Evolutionary conservation across 2,113 vertebrate species (phyloP).

Genomic region (Meriones unguiculatus): DNA sequence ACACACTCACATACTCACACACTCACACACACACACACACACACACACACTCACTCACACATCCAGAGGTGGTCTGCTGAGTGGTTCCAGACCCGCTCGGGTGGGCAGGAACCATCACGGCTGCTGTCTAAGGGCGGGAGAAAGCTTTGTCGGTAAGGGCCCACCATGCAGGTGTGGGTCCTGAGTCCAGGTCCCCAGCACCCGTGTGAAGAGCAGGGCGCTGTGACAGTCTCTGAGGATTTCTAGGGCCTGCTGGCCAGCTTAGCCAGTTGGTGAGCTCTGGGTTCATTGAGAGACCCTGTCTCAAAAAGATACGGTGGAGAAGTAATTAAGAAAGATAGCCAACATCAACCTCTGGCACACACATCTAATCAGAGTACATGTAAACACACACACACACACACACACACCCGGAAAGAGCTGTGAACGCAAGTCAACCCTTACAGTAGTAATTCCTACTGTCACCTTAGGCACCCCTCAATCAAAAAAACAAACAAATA

Average conservation of each 20-base stretch:
- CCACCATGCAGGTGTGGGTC: too few species aligned
- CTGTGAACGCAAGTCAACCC: background rate
- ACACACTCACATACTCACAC: too few species aligned
- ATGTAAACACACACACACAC: background rate
- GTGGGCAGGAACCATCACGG: background rate
- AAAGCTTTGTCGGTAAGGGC: background rate
- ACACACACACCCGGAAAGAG: background rate
- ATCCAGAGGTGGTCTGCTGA: background rate
- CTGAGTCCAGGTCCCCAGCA: background rate
- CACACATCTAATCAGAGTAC: background rate
- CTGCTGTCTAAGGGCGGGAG: background rate
- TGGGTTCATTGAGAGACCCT: background rate
- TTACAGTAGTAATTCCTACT: background rate
- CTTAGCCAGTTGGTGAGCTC: background rate
- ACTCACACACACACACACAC: too few species aligned
- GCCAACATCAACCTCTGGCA: background rate
- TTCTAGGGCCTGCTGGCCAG: background rate
- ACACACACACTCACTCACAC: background rate
- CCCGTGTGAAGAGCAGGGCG: background rate
- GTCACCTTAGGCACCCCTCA: background rate
- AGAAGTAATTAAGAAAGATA: background rate
- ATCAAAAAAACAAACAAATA: background rate
- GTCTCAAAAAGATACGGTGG: background rate
- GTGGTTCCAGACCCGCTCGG: background rate
- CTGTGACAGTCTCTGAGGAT: too few species aligned